These are phyloP conservation scores for Cyprinus carpio DNA, from an alignment of 2,113 vertebrate species.

Conservation along the genomic window DNA sequence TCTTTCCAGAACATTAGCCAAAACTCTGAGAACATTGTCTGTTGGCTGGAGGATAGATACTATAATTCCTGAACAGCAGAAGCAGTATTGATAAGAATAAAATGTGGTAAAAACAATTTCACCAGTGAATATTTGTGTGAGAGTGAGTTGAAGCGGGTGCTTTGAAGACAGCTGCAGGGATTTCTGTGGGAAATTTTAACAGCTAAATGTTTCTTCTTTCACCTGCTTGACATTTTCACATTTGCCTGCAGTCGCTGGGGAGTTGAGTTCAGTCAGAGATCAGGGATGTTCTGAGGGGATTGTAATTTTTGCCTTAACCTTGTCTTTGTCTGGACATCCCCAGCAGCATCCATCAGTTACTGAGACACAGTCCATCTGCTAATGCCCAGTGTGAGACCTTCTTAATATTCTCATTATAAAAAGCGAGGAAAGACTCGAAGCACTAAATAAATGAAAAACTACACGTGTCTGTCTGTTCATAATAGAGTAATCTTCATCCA, in stretches of 20 bases:
- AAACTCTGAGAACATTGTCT: not conserved
- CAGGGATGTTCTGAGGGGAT: conserved; percentile 11
- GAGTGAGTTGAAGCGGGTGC: not conserved
- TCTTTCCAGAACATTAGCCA: not conserved
- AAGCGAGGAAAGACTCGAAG: not conserved
- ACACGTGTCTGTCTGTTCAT: not conserved
- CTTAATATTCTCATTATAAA: conserved; percentile 2
- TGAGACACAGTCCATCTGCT: conserved; percentile 16
- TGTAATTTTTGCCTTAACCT: not conserved
- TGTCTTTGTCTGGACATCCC: not conserved
- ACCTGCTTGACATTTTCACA: not conserved
- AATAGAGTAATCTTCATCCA: not conserved
- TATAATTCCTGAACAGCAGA: not conserved
- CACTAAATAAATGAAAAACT: not conserved
- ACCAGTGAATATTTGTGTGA: not conserved
- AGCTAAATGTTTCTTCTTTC: conserved; percentile 39
- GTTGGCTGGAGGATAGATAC: not conserved
- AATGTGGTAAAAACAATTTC: not conserved
- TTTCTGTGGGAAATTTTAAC: conserved; percentile 34
- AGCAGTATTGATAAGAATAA: not conserved
- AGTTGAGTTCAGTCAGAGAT: conserved; percentile 18
- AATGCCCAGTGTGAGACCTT: not conserved
- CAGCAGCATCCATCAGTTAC: conserved; percentile 1
- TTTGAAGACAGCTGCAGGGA: conserved; percentile 31
- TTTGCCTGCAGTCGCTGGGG: not conserved